phyloP scores from a whole-genome alignment of 2,888 invertebrate genomes.

The Prosapia bicincta region DNA sequence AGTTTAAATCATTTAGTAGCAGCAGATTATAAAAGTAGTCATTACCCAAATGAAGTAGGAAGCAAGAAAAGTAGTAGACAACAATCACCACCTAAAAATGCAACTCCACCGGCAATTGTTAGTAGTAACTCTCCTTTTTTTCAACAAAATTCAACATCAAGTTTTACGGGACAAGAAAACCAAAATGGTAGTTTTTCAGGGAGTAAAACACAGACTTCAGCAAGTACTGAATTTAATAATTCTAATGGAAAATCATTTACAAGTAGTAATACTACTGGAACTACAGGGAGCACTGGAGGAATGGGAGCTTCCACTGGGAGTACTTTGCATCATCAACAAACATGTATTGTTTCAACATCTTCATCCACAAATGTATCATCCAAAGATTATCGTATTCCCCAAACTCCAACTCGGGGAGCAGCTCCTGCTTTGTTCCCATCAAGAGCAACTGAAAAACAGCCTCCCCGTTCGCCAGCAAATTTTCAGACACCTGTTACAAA shows the following conservation, averaged over 20 bases:
- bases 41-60: neutral
- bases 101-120: constrained; percentile 45
- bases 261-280: neutral
- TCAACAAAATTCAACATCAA: constrained; percentile 4
- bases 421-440: constrained; percentile 46
- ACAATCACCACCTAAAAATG: neutral
- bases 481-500: constrained; percentile 18
- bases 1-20: constrained; percentile 53
- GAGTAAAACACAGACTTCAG: constrained; percentile 1
- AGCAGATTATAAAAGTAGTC: constrained; percentile 47
- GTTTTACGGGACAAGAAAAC: neutral
- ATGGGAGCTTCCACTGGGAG: neutral
- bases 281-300: neutral
- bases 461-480: constrained; percentile 44
- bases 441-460: constrained; percentile 41
- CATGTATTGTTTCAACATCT: constrained; percentile 66
- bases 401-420: constrained; percentile 51
- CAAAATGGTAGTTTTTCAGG: neutral
- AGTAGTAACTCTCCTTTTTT: constrained; percentile 6
- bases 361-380: constrained; percentile 54
- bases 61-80: neutral
- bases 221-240: constrained; percentile 3
- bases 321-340: constrained; percentile 55
- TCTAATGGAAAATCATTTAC: neutral
- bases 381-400: constrained; percentile 62